Base-by-base conservation (phyloP, 2,888 invertebrate genomes). In the Enchytraeus crypticus region DNA sequence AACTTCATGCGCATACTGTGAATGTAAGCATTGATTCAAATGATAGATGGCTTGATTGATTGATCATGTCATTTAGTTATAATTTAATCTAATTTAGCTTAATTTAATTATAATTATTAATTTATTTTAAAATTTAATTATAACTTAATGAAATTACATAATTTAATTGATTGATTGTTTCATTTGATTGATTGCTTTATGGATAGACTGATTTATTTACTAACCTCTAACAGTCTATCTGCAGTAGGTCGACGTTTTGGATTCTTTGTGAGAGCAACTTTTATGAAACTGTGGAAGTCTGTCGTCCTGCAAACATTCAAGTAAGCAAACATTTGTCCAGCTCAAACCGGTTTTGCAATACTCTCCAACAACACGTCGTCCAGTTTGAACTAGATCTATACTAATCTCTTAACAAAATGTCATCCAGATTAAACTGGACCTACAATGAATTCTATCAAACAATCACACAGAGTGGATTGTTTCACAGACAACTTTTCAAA, bases 201-300 rank as follows among this genome's bases (percentile, higher is more conserved):
- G n/a, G n/a, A n/a, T n/a, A n/a, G n/a, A 49, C 5, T 49, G 11
- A 8, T 49, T 49, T n/a, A n/a, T n/a, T n/a, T n/a, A 63, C 71
- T 59, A 67, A 78, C 79, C 70, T 77, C 74, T 69, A 97, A 80
- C 66, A 98, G 82, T 79, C 92, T 91, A 71, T 95, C 95, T 61
- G 97, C 96, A 3, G 92, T 90, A 61, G 98, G 98, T 74, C 98
- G 83, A 80, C 96, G 97, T 83, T 97, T 98, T 3, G 98, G 97
- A 82, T 97, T 97, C 83, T 97, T 97, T 11, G 95, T 96, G 68
- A 98, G 84, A 14, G 96, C 90, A 62, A 90, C 85, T 83, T 97
- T 97, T 43, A 98, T 87, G 82, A 98, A 98, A 77, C 88, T 87
- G 79, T 98, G 97, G 84, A 98, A 97, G 59, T 88, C 86, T 51